Evolutionary conservation across 2,888 invertebrate genomes (phyloP), one percentile per base, ranked within the genome.

Genomic region (Mongoloraphidia duomilia): DNA sequence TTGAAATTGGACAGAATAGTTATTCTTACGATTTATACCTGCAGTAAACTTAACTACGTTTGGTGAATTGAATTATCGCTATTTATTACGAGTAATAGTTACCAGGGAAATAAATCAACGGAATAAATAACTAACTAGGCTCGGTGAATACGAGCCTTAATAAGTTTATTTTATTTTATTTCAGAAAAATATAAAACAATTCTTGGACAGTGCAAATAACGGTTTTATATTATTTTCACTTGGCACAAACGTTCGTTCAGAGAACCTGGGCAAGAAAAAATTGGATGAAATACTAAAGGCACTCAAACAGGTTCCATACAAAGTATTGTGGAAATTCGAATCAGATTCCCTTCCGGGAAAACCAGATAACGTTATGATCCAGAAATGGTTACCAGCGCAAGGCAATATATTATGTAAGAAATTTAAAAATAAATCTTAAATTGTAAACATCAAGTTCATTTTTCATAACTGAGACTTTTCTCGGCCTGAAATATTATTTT

Each of bases 261-360:
- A 61, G 9, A 60, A 63, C 49, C 58, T 71, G 51, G 60, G 66
- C 5, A 55, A 58, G 26, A 56, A 59, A 17, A 56, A 62, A 9
- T 54, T 62, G 38, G 54, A 62, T 41, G 58, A 58, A 13, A 57
- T 72, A 2, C 55, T 67, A 11, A 55, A 61, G 17, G 63, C 64
- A 3, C 66, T 71, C 38, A 52, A 64, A 2, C 62, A 65, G 49
- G 50, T 70, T 39, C 66, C 68, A 3, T 67, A 68, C 47, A 64
- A 60, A 52, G 59, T 71, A 17, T 53, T 72, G 8, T 70, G 69
- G 68, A 71, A 70, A 57, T 70, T 63, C 61, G 70, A 70, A 53
- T 57, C 59, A 0, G 62, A 63, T 35, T 50, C 59, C 35, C 50
- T 68, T 34, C 61, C 63, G 9, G 60, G 61, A 36, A 59, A 64